Conservation (phyloP, 2,888 invertebrate genomes). For the Anthophora plumipes region DNA sequence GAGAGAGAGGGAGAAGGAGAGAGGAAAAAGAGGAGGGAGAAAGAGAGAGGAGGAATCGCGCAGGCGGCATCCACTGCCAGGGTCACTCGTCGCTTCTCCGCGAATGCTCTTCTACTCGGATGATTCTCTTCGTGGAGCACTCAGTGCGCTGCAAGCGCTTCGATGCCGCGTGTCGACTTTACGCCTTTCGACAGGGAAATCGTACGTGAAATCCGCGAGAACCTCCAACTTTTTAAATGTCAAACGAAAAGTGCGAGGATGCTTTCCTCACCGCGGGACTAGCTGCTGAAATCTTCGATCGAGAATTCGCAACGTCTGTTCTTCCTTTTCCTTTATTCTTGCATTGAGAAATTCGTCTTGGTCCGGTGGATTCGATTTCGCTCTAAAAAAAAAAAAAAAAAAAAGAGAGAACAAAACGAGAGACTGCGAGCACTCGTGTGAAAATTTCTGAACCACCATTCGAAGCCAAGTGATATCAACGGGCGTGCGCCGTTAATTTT, state of each 20-base stretch:
- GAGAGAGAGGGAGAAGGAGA: slow-evolving; percentile 25
- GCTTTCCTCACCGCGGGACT: not conserved
- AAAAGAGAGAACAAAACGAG: not conserved
- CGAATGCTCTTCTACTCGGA: slow-evolving; percentile 55
- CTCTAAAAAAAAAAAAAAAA: not conserved
- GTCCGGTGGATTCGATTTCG: not conserved
- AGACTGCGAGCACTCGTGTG: not conserved
- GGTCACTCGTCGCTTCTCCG: slow-evolving; percentile 76
- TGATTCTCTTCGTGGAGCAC: slow-evolving; percentile 58
- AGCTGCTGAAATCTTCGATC: not conserved
- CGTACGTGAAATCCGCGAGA: not conserved
- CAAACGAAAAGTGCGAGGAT: not conserved
- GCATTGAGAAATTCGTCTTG: not conserved
- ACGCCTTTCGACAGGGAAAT: slow-evolving; percentile 12
- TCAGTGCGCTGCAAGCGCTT: slow-evolving; percentile 76
- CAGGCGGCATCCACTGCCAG: slow-evolving; percentile 84
- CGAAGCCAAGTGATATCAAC: slow-evolving; percentile 21
- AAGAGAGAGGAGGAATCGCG: slow-evolving; percentile 73
- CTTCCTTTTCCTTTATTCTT: not conserved
- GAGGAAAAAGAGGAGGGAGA: slow-evolving; percentile 6
- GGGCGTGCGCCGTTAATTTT: slow-evolving; percentile 26
- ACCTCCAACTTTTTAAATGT: not conserved
- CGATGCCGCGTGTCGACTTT: slow-evolving; percentile 63
- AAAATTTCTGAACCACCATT: not conserved
- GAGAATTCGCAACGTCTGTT: not conserved